A percentile compares a stretch with the other conserved stretches of the same genome.
phyloP scores from a whole-genome alignment of 1,140 invertebrate species.

The Cotesia chilonis region DNA sequence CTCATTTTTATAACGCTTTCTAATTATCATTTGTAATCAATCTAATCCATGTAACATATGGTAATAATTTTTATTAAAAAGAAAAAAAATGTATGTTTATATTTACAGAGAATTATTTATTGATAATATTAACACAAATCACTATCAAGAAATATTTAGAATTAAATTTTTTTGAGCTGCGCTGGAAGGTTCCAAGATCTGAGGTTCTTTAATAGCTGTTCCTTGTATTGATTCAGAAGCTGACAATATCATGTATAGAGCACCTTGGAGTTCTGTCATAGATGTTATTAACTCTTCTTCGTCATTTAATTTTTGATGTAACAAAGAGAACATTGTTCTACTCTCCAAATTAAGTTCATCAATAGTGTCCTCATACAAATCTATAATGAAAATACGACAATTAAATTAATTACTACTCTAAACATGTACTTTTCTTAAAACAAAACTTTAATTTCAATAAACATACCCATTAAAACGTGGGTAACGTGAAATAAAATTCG shows the following conservation, averaged over 20 bases:
- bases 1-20: background rate
- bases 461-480: conserved; percentile 75
- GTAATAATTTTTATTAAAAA: background rate
- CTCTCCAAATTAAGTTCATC: conserved; percentile 68
- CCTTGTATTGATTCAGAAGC: conserved; percentile 60
- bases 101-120: conserved; percentile 44
- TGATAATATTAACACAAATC: background rate
- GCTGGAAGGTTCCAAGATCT: conserved; percentile 67
- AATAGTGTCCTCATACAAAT: conserved; percentile 74
- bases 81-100: conserved; percentile 17
- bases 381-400: conserved; percentile 39
- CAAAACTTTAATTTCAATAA: conserved; percentile 15
- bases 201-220: conserved; percentile 53
- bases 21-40: conserved; percentile 7
- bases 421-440: no score
- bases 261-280: conserved; percentile 74
- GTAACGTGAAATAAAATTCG: conserved; percentile 77
- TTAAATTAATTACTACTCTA: background rate
- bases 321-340: conserved; percentile 68
- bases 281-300: conserved; percentile 74
- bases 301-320: conserved; percentile 71
- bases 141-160: conserved; percentile 65
- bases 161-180: conserved; percentile 71
- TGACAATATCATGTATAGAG: conserved; percentile 74
- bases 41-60: background rate